phyloP scores from a whole-genome alignment of 2,797 vertebrate genomes.

The Vespertilio murinus region DNA sequence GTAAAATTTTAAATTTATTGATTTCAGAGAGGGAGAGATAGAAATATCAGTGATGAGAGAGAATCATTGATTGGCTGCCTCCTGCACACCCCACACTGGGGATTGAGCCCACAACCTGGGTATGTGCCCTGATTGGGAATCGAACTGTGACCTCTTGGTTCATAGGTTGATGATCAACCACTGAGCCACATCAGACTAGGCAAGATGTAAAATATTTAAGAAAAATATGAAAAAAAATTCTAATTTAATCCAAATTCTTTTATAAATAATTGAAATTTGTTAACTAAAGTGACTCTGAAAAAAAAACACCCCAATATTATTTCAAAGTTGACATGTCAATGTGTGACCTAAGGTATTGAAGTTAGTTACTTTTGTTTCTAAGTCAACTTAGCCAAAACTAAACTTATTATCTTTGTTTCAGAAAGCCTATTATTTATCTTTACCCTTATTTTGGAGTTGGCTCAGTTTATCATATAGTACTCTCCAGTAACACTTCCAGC shows the following conservation, averaged over 20 bases:
- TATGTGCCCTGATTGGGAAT: no score
- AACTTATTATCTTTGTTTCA: neutral
- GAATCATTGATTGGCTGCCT: no score
- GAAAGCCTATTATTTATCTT: neutral
- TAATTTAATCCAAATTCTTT: neutral
- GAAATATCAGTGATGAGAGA: no score
- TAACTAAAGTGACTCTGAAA: slow-evolving; percentile 16
- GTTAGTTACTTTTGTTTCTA: slow-evolving; percentile 36
- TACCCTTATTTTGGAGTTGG: neutral
- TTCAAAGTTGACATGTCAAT: neutral
- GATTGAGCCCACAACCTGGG: no score
- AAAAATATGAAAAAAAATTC: neutral
- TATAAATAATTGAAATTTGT: slow-evolving; percentile 25
- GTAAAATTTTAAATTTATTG: neutral
- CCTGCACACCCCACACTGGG: no score
- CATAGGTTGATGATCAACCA: no score
- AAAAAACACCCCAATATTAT: slow-evolving; percentile 8
- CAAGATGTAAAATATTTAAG: neutral
- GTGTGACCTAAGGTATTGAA: neutral
- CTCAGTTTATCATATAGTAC: neutral
- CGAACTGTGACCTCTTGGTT: no score
- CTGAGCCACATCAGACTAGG: no score
- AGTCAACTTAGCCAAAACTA: neutral
- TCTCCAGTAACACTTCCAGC: neutral
- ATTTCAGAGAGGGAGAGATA: no score